phyloP scores from a whole-genome alignment of 1,140 invertebrate species.

The Lordiphosa stackelbergi region DNA sequence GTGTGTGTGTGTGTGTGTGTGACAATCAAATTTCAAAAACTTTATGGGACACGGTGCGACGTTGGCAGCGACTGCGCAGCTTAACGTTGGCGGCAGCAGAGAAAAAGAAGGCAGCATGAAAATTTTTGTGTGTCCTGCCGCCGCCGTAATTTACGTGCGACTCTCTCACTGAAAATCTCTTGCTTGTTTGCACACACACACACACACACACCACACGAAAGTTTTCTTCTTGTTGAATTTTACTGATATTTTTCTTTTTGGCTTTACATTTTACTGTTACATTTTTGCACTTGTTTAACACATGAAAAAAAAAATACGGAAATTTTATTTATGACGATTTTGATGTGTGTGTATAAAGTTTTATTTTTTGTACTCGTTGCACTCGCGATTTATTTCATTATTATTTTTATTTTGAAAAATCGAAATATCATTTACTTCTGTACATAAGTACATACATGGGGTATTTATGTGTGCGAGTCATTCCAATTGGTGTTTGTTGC shows the following conservation, averaged over 20 bases:
- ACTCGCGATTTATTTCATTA: slow-evolving; percentile 41
- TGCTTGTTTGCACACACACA: slow-evolving; percentile 46
- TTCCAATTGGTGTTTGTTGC: slow-evolving; percentile 3
- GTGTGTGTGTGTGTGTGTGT: too few relatives aligned
- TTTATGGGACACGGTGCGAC: slow-evolving; percentile 28
- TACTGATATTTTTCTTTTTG: slow-evolving; percentile 55
- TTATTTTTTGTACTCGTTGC: slow-evolving; percentile 53
- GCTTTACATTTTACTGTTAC: slow-evolving; percentile 15
- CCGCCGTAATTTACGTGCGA: slow-evolving; percentile 1
- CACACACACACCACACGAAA: slow-evolving; percentile 16
- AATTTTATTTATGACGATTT: slow-evolving; percentile 30
- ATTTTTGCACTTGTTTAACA: slow-evolving; percentile 26
- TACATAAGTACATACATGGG: slow-evolving; percentile 23
- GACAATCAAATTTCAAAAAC: slow-evolving; percentile 18
- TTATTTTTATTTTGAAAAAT: slow-evolving; percentile 32
- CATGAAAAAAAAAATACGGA: slow-evolving; percentile 23
- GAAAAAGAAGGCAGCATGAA: slow-evolving; percentile 23
- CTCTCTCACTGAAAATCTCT: slow-evolving; percentile 64
- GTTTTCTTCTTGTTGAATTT: slow-evolving; percentile 62
- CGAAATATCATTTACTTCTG: slow-evolving; percentile 17
- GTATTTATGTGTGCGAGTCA: slow-evolving; percentile 21
- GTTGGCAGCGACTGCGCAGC: slow-evolving; percentile 54
- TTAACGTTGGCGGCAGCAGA: neutral
- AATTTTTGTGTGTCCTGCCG: slow-evolving; percentile 54
- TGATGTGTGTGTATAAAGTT: slow-evolving; percentile 17